Evolutionary conservation across 2,113 vertebrate genomes (phyloP).

Genomic region (Peromyscus polionotus): DNA sequence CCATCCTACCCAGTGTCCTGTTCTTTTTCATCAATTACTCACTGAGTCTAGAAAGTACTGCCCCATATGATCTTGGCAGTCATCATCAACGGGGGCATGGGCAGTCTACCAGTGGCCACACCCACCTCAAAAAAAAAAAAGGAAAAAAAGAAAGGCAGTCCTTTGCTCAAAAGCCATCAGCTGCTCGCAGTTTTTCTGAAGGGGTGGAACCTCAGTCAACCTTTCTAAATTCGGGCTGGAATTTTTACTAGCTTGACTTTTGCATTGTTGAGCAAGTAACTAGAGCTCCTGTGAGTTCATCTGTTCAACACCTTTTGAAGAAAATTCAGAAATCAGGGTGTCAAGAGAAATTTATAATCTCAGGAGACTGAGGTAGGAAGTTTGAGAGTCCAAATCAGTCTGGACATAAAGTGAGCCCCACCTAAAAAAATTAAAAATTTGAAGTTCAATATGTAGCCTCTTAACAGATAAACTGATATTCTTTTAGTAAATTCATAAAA

Average conservation of each 20-base stretch:
- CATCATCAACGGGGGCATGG: neutral
- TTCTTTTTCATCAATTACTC: neutral
- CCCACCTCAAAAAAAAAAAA: no score
- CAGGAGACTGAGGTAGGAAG: neutral
- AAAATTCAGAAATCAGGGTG: neutral
- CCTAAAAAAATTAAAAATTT: neutral
- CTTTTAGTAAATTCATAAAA: slow-evolving; percentile 9
- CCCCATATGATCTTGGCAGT: neutral
- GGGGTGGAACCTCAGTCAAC: neutral
- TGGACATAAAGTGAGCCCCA: neutral
- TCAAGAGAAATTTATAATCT: neutral
- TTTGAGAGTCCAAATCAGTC: neutral
- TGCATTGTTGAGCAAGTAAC: neutral
- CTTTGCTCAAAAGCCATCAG: accelerated
- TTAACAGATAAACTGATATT: neutral
- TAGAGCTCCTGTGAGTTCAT: neutral
- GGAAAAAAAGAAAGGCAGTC: no score
- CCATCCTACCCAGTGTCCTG: neutral
- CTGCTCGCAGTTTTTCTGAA: no score
- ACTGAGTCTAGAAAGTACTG: neutral
- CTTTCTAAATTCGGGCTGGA: neutral
- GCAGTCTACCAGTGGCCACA: no score
- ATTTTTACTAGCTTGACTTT: neutral
- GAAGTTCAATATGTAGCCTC: neutral
- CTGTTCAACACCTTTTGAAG: neutral